phyloP scores from a whole-genome alignment of 2,113 vertebrate species.

The Epinephelus moara region DNA sequence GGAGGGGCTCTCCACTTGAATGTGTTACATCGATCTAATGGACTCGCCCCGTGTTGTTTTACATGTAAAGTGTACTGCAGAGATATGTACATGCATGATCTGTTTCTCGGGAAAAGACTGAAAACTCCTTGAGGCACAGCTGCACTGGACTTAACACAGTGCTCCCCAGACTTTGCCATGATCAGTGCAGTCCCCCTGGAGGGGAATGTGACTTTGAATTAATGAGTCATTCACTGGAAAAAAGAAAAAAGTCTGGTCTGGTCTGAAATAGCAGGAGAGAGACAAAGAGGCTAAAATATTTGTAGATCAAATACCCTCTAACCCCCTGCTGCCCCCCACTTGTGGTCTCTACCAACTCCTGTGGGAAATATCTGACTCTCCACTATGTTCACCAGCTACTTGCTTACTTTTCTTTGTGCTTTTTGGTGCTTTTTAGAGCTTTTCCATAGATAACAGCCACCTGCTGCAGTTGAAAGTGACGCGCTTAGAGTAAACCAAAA shows the following conservation, averaged over 20 bases:
- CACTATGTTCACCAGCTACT: too few species aligned
- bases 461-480: too few species aligned
- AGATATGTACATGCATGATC: conserved; percentile 25
- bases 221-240: conserved; percentile 43
- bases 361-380: too few species aligned
- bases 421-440: too few species aligned
- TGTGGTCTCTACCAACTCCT: too few species aligned
- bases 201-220: conserved; percentile 60
- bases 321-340: too few species aligned
- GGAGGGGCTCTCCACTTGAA: neutral
- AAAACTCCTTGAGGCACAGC: conserved; percentile 8
- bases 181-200: conserved; percentile 12
- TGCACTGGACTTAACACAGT: neutral
- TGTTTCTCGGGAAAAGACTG: neutral
- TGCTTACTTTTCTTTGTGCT: too few species aligned
- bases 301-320: neutral
- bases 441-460: too few species aligned
- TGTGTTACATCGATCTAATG: neutral
- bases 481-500: too few species aligned
- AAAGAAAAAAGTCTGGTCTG: conserved; percentile 31
- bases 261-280: conserved; percentile 3
- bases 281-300: neutral
- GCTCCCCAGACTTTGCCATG: conserved; percentile 6
- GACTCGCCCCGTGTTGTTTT: neutral
- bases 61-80: neutral